These are phyloP conservation scores for Boloria euphrosyne DNA, from an alignment of 2,888 invertebrate species.

Conservation along the genomic window DNA sequence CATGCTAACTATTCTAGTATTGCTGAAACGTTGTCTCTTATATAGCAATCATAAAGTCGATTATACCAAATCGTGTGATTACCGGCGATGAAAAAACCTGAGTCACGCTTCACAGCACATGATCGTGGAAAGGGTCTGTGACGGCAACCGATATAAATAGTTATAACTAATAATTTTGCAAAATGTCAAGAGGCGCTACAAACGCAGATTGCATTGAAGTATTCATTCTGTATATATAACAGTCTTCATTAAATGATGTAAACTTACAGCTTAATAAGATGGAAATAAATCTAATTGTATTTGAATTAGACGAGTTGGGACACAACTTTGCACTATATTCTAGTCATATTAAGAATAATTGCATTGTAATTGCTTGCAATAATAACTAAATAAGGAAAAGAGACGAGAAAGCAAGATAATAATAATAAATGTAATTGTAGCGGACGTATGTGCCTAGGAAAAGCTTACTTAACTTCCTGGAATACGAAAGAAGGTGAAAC, in stretches of 20 bases:
- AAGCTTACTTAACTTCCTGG: slow-evolving; percentile 60
- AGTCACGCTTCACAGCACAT: slow-evolving; percentile 63
- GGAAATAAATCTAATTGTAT: too few relatives aligned
- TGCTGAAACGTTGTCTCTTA: slow-evolving; percentile 9
- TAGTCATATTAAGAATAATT: too few relatives aligned
- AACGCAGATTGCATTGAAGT: neutral
- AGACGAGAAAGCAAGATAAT: neutral
- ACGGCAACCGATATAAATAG: slow-evolving; percentile 38
- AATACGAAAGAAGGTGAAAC: slow-evolving; percentile 74
- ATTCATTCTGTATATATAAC: neutral
- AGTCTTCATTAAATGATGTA: too few relatives aligned
- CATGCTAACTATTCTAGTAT: slow-evolving; percentile 4
- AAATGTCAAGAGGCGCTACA: neutral
- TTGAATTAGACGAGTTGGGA: too few relatives aligned
- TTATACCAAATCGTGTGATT: slow-evolving; percentile 15
- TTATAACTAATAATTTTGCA: slow-evolving; percentile 19
- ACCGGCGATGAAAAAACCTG: slow-evolving; percentile 40
- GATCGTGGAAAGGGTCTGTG: slow-evolving; percentile 53
- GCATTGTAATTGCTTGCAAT: too few relatives aligned
- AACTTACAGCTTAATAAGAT: too few relatives aligned
- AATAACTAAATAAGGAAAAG: too few relatives aligned
- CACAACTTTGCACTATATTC: too few relatives aligned
- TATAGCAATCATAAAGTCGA: slow-evolving; percentile 19
- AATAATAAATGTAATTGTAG: slow-evolving; percentile 10
- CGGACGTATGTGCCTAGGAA: slow-evolving; percentile 50